Percentiles rank a stretch among this genome's conserved stretches.
These are phyloP conservation scores for Trichoplusia ni DNA, from an alignment of 1,140 invertebrate species.

Conservation along the genomic window DNA sequence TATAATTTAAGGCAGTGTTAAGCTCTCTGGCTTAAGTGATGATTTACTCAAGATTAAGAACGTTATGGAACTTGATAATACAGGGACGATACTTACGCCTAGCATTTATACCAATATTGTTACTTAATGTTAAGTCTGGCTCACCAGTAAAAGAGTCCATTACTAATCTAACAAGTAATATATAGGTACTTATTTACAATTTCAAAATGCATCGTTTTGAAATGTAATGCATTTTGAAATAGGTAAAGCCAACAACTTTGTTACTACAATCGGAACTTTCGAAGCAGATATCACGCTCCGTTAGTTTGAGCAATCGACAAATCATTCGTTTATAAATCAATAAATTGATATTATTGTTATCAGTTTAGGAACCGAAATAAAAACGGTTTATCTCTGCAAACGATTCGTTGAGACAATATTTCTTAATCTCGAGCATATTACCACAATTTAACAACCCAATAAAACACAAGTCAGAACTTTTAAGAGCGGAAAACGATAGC, in stretches of 20 bases:
- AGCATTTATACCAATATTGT: neutral
- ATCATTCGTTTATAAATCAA: neutral
- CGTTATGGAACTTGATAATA: neutral
- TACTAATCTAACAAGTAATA: neutral
- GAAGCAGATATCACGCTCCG: neutral
- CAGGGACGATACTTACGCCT: too few species aligned
- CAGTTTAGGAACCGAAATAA: neutral
- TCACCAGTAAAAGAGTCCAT: neutral
- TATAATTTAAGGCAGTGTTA: conserved; percentile 14
- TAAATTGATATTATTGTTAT: neutral
- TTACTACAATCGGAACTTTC: neutral
- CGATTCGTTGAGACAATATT: neutral
- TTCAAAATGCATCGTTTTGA: neutral
- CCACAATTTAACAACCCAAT: conserved; percentile 11
- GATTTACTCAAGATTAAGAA: conserved; percentile 1
- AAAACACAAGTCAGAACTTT: conserved; percentile 5
- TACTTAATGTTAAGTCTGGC: neutral
- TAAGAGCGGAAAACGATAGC: conserved; percentile 3
- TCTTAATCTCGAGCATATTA: conserved; percentile 15
- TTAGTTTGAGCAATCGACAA: neutral
- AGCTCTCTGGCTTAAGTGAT: conserved; percentile 16
- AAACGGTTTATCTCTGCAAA: neutral
- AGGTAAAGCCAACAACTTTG: neutral
- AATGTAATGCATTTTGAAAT: conserved; percentile 3
- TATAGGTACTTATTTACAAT: conserved; percentile 8